A percentile compares a stretch with the other conserved stretches of the same genome.
phyloP scores from a whole-genome alignment of 2,888 invertebrate species.

The Dasypogon diadema region DNA sequence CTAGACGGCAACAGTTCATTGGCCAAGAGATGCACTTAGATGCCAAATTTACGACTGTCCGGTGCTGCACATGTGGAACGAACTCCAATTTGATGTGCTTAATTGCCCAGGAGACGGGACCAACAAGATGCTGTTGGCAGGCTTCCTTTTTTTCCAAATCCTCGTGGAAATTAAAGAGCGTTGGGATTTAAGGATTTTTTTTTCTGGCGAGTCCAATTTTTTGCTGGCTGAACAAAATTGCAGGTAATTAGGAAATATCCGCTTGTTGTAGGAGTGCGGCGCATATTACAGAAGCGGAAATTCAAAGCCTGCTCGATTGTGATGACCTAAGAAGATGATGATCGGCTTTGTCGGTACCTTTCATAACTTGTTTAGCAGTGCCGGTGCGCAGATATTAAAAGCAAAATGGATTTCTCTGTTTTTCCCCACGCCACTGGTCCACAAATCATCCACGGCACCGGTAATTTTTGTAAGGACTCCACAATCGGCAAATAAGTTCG shows the following conservation, averaged over 20 bases:
- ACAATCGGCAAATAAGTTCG: too few species aligned
- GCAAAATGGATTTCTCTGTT: background rate
- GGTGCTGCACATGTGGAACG: background rate
- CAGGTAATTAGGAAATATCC: conserved; percentile 29
- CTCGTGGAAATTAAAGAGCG: conserved; percentile 1
- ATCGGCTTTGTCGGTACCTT: conserved; percentile 21
- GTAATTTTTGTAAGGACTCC: too few species aligned
- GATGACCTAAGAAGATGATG: conserved; percentile 5
- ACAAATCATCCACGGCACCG: too few species aligned
- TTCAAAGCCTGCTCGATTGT: conserved; percentile 4
- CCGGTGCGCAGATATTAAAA: too few species aligned
- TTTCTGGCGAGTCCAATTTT: background rate
- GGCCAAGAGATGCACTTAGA: background rate
- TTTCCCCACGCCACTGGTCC: background rate
- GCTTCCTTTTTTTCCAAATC: background rate
- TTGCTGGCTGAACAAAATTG: conserved; percentile 1
- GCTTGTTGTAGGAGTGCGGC: conserved; percentile 19
- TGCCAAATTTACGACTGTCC: background rate
- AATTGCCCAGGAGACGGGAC: background rate
- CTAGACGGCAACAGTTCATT: too few species aligned
- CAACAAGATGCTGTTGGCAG: background rate
- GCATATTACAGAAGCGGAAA: conserved; percentile 14
- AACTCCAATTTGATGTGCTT: conserved; percentile 7
- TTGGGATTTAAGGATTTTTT: background rate
- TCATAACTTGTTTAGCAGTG: background rate